Base-by-base conservation (phyloP, 2,888 invertebrate species). In the Drosophila pseudotalamancana region DNA sequence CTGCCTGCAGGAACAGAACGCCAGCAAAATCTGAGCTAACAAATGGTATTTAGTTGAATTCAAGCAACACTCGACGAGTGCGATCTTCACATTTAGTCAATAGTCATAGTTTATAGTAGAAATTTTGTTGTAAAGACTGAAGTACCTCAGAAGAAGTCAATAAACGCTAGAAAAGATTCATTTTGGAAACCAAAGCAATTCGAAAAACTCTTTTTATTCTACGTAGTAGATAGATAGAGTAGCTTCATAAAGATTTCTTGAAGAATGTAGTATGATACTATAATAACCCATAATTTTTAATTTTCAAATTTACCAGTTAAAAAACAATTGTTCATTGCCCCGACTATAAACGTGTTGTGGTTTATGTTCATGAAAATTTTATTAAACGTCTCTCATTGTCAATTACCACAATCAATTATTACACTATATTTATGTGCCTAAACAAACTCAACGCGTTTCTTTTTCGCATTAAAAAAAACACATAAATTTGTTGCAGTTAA, bases 71-170 rank as follows among this genome's bases (percentile, higher is more conserved):
- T 25, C 25, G 25, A 3, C 25, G 25, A 25, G 25, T 25, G 25
- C 25, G n/a, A 25, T 25, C 25, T 9, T 35, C 4, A 53, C 19
- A 32, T 12, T 46, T 72, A 72, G 72, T 63, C 60, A 55, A 83
- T 87, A 86, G 82, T 77, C 64, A 67, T 87, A 87, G 82, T 72
- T 66, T 40, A 70, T 87, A 87, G 86, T 63, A 59, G 53, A 66
- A 61, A 85, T 74, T 80, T 77, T 80, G 78, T 87, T 86, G 86
- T 79, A 64, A 87, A 88, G 87, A 88, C 88, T 87, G 87, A 87
- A 81, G 79, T 88, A 88, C 86, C 87, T 88, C 83, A 74, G 77
- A 86, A 74, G 81, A 87, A 87, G 88, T 87, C 88, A 87, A 88
- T 87, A 82, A 87, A 87, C 73, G 65, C 69, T 72, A 86, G 68